Base-by-base conservation (phyloP, 2,113 vertebrate species). In the Meleagris gallopavo region DNA sequence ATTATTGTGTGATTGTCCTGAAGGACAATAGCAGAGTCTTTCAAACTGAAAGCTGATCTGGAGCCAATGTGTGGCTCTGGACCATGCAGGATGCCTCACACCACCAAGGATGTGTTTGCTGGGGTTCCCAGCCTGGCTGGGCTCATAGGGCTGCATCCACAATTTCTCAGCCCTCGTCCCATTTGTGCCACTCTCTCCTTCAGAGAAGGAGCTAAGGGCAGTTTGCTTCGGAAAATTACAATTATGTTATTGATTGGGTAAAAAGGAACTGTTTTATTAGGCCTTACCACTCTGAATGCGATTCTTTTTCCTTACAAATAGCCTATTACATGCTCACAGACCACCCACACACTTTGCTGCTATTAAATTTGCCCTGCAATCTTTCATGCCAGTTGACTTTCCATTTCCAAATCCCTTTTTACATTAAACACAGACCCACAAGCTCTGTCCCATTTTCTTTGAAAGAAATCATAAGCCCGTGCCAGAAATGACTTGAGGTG, bases 381-480 rank as follows among this genome's bases (percentile, higher is more conserved):
- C 97, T 94, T 97, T 98, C 98, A 97, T 96, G 95, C 95, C 96
- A 77, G 96, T 97, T 98, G 97, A 98, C 97, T 98, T 97, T 96
- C 97, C 97, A 95, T 98, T 97, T 98, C 93, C 94, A 97, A 97
- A 97, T 98, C 97, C 97, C 97, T 95, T 96, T 96, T 94, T 93
- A 71, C 94, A 97, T 98, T 98, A 97, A 98, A 92, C 96, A 97
- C 96, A 97, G 97, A 97, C 97, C 97, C 97, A 97, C 97, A 97
- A 94, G 76, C 95, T 97, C 97, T 61, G 95, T 96, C 97, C 97
- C 96, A 96, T 97, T 98, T 96, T 89, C 93, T 97, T 97, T 94
- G 96, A 97, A 98, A 98, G 97, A 97, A 97, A 97, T 98, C 97
- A 97, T 83, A 93, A 97, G 92, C 73, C 96, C 21, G 45, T 95